A percentile compares a stretch with the other conserved stretches of the same genome.
Evolutionary conservation across 2,113 vertebrate species (phyloP).

Genomic region (Cyrtonyx montezumae): DNA sequence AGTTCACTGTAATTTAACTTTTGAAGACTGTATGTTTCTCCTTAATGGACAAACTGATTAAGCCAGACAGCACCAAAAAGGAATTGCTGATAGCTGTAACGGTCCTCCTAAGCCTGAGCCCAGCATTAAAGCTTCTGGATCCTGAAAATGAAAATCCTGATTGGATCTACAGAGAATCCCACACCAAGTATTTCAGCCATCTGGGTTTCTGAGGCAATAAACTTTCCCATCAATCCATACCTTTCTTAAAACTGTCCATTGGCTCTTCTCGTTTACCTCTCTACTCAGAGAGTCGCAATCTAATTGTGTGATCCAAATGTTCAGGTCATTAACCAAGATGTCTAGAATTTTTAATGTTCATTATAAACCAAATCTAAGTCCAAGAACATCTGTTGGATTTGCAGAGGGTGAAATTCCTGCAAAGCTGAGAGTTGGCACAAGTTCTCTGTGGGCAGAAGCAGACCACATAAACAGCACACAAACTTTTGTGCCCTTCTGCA

Average conservation of each 20-base stretch:
- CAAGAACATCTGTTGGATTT: conserved; percentile 64
- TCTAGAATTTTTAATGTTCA: conserved; percentile 53
- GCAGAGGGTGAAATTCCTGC: conserved; percentile 52
- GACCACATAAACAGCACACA: not conserved
- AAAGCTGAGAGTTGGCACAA: conserved; percentile 37
- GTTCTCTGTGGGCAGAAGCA: conserved; percentile 34
- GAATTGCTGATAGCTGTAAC: not conserved
- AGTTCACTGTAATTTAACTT: not conserved
- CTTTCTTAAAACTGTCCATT: not conserved
- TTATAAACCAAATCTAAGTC: conserved; percentile 43
- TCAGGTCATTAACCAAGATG: conserved; percentile 35
- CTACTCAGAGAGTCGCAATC: conserved; percentile 13
- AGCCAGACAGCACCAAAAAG: not conserved
- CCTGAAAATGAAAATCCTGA: not conserved
- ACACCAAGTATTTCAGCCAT: not conserved
- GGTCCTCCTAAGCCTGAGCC: not conserved
- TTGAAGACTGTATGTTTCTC: not conserved
- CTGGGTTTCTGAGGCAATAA: not conserved
- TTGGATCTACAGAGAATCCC: not conserved
- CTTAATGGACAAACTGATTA: not conserved
- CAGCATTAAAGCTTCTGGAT: not conserved
- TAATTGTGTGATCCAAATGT: conserved; percentile 18
- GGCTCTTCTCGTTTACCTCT: not conserved
- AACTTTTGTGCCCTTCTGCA: not conserved
- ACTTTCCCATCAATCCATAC: not conserved